phyloP scores from a whole-genome alignment of 2,797 vertebrate species.

The Lepus townsendii region DNA sequence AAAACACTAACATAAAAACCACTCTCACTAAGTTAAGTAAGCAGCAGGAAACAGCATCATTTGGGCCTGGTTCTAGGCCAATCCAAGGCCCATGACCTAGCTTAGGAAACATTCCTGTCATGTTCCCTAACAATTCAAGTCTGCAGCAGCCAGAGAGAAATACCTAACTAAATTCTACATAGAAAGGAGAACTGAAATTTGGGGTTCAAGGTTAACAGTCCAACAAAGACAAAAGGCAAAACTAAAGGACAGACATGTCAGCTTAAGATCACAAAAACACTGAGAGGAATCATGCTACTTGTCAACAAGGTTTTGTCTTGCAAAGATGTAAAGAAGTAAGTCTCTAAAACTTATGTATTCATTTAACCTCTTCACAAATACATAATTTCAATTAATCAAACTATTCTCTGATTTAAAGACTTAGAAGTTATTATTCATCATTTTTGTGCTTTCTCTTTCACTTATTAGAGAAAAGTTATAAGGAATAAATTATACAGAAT shows the following conservation, averaged over 20 bases:
- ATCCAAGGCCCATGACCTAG: background rate
- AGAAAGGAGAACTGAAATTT: background rate
- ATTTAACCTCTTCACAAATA: conserved; percentile 27
- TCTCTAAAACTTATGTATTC: background rate
- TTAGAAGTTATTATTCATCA: background rate
- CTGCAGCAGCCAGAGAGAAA: background rate
- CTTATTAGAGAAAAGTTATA: conserved; percentile 22
- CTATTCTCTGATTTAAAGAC: background rate
- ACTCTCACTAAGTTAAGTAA: conserved; percentile 51
- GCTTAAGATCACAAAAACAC: background rate
- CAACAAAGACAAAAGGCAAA: background rate
- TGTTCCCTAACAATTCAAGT: background rate
- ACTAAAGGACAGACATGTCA: background rate
- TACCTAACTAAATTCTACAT: background rate
- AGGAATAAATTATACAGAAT: background rate
- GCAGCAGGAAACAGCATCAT: conserved; percentile 63
- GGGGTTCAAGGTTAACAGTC: background rate
- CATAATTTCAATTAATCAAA: background rate
- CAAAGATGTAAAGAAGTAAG: background rate
- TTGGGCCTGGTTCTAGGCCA: conserved; percentile 49
- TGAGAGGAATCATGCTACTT: conserved; percentile 17
- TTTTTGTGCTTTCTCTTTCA: background rate
- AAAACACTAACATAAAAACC: conserved; percentile 65
- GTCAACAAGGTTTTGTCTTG: background rate
- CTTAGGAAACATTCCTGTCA: background rate